Base-by-base conservation (phyloP, 2,888 invertebrate species). In the Choristoneura rosaceana region DNA sequence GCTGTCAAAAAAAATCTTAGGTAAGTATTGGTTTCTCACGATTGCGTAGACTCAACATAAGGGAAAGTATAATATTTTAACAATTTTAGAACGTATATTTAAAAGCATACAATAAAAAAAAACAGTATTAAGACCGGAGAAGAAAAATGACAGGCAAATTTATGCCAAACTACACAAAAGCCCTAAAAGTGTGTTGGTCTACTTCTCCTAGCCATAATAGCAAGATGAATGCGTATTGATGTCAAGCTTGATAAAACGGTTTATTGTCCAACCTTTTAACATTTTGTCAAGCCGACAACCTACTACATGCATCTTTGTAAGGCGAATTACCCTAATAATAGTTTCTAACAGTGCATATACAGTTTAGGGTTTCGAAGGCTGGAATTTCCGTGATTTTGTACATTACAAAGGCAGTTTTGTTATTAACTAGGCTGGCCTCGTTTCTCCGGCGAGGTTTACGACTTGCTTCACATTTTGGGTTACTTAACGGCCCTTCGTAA, bases 331-430 rank as follows among this genome's bases (percentile, higher is more conserved):
- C 45, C 14, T 45, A 25, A 62, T 62, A 62, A 62, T 62, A 62
- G 62, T 45, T 45, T 33, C 45, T 9, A 34, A 25, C 25, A 8
- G 45, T 61, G n/a, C 55, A 25, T 25, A 12, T 17, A 45, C 62
- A 15, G 62, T 62, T 62, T 50, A 61, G 34, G 50, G 47, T 61
- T 69, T 50, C n/a, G 14, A 43, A 58, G 52, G 43, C 33, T 55
- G 62, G 45, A 63, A 70, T 70, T 70, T 64, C 58, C 69, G 55
- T 70, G 34, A 70, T 52, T 63, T 55, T 10, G 63, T 63, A 61
- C 50, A 69, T 61, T 70, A 70, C 63, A 64, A 63, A 47, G 58
- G 69, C 50, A 60, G 47, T 61, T 69, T 61, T 69, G 38, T 47
- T 70, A 63, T 63, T 58, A 63, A 69, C 68, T 50, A 63, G 63